Conservation (phyloP, 2,113 vertebrate species). For the Hypocryptadius cinnamomeus region DNA sequence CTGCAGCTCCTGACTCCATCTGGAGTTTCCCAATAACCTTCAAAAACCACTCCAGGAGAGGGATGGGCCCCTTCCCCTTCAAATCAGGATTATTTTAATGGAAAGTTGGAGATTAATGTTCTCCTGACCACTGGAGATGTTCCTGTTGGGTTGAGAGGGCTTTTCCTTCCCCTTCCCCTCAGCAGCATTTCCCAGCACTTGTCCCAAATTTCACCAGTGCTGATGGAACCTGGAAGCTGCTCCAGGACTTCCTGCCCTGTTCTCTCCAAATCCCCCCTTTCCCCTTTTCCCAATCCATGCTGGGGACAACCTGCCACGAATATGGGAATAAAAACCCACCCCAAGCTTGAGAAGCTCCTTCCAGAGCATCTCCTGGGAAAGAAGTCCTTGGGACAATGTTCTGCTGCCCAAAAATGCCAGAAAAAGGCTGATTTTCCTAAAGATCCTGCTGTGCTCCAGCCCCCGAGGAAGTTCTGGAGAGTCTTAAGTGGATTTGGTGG, state of each 20-base stretch:
- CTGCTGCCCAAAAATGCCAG: background rate
- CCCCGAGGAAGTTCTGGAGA: background rate
- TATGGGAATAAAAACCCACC: background rate
- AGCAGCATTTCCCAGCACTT: background rate
- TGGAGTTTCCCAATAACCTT: background rate
- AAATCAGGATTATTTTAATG: background rate
- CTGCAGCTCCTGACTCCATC: background rate
- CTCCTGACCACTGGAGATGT: background rate
- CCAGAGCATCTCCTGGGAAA: background rate
- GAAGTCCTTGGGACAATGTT: background rate
- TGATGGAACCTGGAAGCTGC: background rate
- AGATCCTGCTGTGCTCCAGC: background rate
- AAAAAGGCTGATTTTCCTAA: background rate
- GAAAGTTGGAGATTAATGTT: background rate
- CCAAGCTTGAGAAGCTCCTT: background rate
- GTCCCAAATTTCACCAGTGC: fast-evolving
- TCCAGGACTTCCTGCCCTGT: background rate
- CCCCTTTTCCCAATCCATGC: background rate
- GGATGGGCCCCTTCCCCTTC: background rate
- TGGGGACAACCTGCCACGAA: background rate
- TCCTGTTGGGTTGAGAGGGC: background rate
- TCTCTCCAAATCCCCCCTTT: background rate
- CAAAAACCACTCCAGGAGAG: background rate
- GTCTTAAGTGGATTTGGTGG: conserved; percentile 7
- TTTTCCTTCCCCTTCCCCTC: background rate